Evolutionary conservation across 2,797 vertebrate species (phyloP).

Genomic region (Sebastes alutus): DNA sequence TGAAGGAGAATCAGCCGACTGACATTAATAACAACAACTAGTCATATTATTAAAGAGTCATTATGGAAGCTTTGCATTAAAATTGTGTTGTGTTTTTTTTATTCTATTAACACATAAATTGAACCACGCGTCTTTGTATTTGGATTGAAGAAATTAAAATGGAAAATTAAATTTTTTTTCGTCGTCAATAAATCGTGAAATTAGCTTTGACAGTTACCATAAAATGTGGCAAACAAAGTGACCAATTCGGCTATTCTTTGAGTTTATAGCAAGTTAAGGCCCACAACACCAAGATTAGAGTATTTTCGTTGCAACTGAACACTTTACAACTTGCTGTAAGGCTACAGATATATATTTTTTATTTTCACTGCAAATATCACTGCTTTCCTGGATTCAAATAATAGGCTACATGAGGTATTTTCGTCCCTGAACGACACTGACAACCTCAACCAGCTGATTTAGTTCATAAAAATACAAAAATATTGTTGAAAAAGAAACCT

Average conservation of each 20-base stretch:
- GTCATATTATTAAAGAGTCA: neutral
- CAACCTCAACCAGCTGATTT: neutral
- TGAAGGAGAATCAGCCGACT: neutral
- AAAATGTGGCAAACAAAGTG: neutral
- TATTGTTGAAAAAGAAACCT: neutral
- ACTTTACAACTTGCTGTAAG: neutral
- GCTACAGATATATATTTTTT: neutral
- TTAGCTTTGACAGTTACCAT: neutral
- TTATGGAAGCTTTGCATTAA: neutral
- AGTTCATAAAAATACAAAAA: neutral
- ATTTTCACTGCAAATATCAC: constrained; percentile 56
- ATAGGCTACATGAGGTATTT: neutral
- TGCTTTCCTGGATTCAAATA: neutral
- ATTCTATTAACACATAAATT: neutral
- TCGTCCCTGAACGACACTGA: neutral
- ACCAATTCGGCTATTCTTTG: accelerated
- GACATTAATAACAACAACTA: neutral
- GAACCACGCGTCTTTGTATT: neutral
- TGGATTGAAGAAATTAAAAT: neutral
- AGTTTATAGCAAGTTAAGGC: neutral
- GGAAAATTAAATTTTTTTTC: neutral
- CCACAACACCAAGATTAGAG: neutral
- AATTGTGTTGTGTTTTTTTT: neutral
- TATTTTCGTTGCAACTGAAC: neutral
- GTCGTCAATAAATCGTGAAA: neutral